Evolutionary conservation across 2,113 vertebrate species (phyloP).

Genomic region (Trichechus manatus): DNA sequence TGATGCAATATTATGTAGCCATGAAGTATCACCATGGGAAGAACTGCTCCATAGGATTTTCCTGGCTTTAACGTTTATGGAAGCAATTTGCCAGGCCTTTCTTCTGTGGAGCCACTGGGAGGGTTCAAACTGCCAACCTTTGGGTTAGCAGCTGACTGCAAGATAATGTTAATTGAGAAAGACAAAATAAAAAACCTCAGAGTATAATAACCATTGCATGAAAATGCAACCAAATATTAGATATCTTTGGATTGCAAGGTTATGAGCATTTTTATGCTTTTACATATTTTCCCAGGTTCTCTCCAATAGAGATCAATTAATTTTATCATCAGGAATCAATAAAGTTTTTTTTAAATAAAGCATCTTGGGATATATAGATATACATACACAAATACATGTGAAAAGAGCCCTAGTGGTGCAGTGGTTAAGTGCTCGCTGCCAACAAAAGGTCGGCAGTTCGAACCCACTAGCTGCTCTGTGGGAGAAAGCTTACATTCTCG

Average conservation of each 20-base stretch:
- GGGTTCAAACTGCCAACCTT: no score
- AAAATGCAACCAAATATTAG: neutral
- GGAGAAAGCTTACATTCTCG: no score
- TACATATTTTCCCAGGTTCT: neutral
- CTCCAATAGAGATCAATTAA: neutral
- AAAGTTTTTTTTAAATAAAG: neutral
- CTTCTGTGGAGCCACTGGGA: no score
- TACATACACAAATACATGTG: no score
- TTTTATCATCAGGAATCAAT: constrained; percentile 5
- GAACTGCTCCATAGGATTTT: no score
- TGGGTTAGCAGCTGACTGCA: neutral
- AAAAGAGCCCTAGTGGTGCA: no score
- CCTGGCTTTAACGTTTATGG: no score
- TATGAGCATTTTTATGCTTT: constrained; percentile 25
- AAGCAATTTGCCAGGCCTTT: no score
- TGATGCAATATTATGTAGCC: neutral
- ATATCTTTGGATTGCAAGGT: neutral
- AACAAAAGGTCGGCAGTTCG: no score
- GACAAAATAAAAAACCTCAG: neutral
- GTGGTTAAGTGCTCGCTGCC: no score
- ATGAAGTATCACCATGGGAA: neutral
- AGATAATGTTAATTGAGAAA: neutral
- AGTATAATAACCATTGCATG: neutral
- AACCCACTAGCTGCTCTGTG: no score
- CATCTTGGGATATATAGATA: neutral